Percentiles rank a stretch among this genome's conserved stretches.
phyloP scores from a whole-genome alignment of 2,797 vertebrate species.

The Notolepis coatsorum region DNA sequence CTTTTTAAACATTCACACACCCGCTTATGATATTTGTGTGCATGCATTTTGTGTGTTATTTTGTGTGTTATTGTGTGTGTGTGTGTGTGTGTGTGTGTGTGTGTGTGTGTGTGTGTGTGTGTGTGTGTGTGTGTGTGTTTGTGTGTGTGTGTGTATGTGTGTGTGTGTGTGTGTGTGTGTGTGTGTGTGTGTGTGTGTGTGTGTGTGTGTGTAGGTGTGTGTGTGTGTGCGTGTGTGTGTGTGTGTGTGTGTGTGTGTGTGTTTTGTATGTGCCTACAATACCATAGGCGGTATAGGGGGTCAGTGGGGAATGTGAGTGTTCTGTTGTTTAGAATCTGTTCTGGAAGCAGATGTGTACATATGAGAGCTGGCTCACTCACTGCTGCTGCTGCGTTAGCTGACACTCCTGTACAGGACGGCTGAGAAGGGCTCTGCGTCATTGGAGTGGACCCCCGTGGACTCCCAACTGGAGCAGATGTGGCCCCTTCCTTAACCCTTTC shows the following conservation, averaged over 20 bases:
- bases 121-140: neutral
- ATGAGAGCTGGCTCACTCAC: too few relatives aligned
- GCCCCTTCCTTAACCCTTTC: too few relatives aligned
- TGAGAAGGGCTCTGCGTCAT: too few relatives aligned
- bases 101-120: neutral
- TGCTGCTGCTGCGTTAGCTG: too few relatives aligned
- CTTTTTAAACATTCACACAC: conserved; percentile 10
- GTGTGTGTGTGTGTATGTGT: neutral
- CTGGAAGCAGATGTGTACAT: too few relatives aligned
- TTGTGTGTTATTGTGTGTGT: neutral
- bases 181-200: neutral
- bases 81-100: neutral
- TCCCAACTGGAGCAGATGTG: too few relatives aligned
- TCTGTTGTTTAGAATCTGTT: too few relatives aligned
- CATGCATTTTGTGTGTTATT: conserved; percentile 12
- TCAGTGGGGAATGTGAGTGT: too few relatives aligned
- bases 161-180: too few relatives aligned
- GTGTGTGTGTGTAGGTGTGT: neutral
- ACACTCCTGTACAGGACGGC: too few relatives aligned
- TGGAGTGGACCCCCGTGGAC: too few relatives aligned
- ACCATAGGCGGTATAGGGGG: too few relatives aligned
- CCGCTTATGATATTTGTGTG: conserved; percentile 16
- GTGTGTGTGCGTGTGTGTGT: neutral
- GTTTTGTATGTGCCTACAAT: neutral
- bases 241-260: neutral